Evolutionary conservation across 2,888 invertebrate species (phyloP), one percentile per base, ranked within the genome.

Genomic region (Neoascia interrupta): DNA sequence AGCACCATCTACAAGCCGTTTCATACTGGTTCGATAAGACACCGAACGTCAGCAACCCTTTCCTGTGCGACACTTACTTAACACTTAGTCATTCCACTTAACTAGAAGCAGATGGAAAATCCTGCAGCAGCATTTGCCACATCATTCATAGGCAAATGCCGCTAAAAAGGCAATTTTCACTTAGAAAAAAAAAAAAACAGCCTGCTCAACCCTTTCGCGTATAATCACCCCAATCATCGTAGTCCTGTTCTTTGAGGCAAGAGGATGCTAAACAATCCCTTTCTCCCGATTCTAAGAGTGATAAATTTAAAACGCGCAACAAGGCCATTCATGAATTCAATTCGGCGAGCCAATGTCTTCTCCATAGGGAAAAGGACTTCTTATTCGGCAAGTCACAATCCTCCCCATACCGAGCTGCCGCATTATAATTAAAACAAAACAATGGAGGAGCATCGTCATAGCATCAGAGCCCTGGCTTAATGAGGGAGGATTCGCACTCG

Each of bases 391-490:
- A 5, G 3, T n/a, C n/a, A n/a, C n/a, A 34, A 31, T 49, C 36
- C 31, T 51, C 51, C 58, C 51, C 15, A 31, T 31, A 19, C 41
- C 43, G 36, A 45, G 49, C n/a, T 10, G 61, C 56, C 64, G 73
- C 73, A 73, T 79, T 79, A n/a, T n/a, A 79, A 79, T 79, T 79
- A 79, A 79, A 73, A 79, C 66, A 66, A 72, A 75, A 69, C 75
- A 75, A 79, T 60, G 36, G 54, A 41, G 49, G 21, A 51, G 58
- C 26, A 53, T 36, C 53, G 51, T 37, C 66, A 47, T 43, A 64
- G 56, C 56, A 56, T 47, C 64, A 47, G 61, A 54, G n/a, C 43
- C 23, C 63, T 60, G 45, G 66, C 66, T 79, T 79, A 79, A 79
- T 79, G 73, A 73, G 73, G 79, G 73, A 61, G 49, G 61, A 54